Evolutionary conservation across 1,140 invertebrate genomes (phyloP).

Genomic region (Popillia japonica): DNA sequence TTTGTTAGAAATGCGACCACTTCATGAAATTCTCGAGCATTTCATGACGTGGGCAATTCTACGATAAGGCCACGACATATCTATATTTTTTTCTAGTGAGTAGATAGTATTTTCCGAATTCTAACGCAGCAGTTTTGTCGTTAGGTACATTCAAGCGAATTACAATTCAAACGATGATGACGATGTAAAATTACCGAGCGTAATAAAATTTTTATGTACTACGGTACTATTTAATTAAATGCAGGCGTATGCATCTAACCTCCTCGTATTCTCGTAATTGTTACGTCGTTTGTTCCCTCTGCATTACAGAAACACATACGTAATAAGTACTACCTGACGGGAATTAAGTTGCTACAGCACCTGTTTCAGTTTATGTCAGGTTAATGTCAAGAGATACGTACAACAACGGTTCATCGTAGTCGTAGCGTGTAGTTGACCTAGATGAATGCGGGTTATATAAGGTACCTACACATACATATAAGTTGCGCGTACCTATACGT

Average conservation of each 20-base stretch:
- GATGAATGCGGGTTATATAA: not conserved
- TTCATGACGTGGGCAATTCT: too few relatives aligned
- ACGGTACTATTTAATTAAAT: not conserved
- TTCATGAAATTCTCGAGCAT: too few relatives aligned
- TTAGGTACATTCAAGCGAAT: not conserved
- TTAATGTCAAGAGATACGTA: not conserved
- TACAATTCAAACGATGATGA: not conserved
- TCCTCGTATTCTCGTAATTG: not conserved
- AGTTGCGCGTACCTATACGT: not conserved
- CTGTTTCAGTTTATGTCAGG: slow-evolving; percentile 9
- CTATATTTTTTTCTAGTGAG: too few relatives aligned
- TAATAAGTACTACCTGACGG: not conserved
- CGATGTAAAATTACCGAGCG: not conserved
- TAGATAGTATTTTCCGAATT: too few relatives aligned
- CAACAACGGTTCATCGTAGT: slow-evolving; percentile 8
- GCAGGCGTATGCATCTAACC: not conserved
- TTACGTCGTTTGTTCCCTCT: not conserved
- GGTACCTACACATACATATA: not conserved
- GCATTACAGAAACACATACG: not conserved
- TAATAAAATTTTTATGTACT: not conserved
- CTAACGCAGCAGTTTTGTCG: too few relatives aligned
- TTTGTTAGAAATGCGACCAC: too few relatives aligned
- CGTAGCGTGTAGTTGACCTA: not conserved
- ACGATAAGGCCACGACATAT: too few relatives aligned
- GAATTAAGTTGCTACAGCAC: slow-evolving; percentile 2